A percentile compares a stretch with the other conserved stretches of the same genome.
Evolutionary conservation across 1,140 invertebrate species (phyloP).

Genomic region (Popillia japonica): DNA sequence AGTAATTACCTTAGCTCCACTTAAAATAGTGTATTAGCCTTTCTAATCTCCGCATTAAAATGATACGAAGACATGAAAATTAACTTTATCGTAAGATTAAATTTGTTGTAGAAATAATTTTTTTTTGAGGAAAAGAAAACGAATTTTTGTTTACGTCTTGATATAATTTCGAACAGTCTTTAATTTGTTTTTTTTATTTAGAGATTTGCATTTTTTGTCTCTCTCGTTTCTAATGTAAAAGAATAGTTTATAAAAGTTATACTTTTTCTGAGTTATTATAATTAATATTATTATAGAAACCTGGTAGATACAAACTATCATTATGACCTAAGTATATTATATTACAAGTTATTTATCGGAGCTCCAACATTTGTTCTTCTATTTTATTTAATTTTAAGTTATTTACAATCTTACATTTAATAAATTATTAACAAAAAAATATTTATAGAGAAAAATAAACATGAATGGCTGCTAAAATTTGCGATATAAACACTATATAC

Average conservation of each 20-base stretch:
- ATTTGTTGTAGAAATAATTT: conserved; percentile 29
- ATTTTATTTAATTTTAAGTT: conserved; percentile 26
- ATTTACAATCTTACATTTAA: conserved; percentile 38
- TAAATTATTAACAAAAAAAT: conserved; percentile 38
- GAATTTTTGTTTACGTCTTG: not conserved
- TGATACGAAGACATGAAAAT: not conserved
- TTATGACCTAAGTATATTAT: conserved; percentile 34
- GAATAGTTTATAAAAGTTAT: conserved; percentile 42
- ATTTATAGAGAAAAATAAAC: conserved; percentile 3
- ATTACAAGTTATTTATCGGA: conserved; percentile 38
- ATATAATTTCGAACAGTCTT: conserved; percentile 41
- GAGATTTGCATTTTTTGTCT: conserved; percentile 20
- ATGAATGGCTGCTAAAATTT: conserved; percentile 36
- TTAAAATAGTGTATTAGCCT: not conserved
- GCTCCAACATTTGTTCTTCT: conserved; percentile 39
- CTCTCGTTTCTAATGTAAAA: conserved; percentile 40
- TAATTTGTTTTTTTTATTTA: conserved; percentile 24
- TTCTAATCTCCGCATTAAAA: not conserved
- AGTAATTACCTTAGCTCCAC: not conserved
- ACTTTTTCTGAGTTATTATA: conserved; percentile 28
- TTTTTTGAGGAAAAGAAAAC: not conserved
- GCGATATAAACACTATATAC: conserved; percentile 16
- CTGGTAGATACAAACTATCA: conserved; percentile 41
- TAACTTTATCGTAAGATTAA: conserved; percentile 31
- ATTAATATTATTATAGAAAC: not conserved